These are phyloP conservation scores for Ia io DNA, from an alignment of 2,113 vertebrate species.

Conservation along the genomic window DNA sequence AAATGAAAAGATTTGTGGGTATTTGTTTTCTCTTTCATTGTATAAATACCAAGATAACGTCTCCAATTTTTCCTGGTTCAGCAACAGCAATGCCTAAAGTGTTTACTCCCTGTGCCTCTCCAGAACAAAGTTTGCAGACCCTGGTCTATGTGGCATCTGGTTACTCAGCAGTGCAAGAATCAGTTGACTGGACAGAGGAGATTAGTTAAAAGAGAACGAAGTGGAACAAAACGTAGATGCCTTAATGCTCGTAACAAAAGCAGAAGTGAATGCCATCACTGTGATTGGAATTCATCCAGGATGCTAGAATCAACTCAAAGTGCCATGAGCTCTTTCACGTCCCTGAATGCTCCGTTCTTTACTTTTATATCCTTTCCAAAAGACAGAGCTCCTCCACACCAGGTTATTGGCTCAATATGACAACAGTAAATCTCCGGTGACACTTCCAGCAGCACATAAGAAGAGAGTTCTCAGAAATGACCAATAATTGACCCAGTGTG, in stretches of 20 bases:
- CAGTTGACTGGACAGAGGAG: not conserved
- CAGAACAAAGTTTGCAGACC: not conserved
- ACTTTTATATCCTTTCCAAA: slow-evolving; percentile 44
- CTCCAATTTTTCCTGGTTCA: not conserved
- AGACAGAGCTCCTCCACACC: slow-evolving; percentile 11
- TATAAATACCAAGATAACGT: not conserved
- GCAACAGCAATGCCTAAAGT: not conserved
- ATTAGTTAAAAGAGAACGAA: not conserved
- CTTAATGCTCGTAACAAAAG: not conserved
- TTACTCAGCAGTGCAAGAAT: not conserved
- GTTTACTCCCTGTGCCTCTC: not conserved
- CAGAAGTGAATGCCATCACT: not conserved
- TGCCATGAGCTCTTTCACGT: not conserved
- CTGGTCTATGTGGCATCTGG: not conserved
- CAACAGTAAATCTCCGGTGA: slow-evolving; percentile 55
- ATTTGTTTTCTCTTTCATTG: not conserved
- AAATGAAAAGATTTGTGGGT: not conserved
- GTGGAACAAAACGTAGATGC: not conserved
- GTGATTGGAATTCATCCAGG: not conserved
- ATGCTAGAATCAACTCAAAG: not conserved
- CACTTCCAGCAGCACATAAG: slow-evolving; percentile 57
- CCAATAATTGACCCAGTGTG: slow-evolving; percentile 18
- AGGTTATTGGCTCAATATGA: slow-evolving; percentile 5
- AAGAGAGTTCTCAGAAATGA: slow-evolving; percentile 71
- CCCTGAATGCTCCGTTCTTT: not conserved